Evolutionary conservation across 2,113 vertebrate species (phyloP), one percentile per base, ranked within the genome.

Genomic region (Phaethon lepturus): DNA sequence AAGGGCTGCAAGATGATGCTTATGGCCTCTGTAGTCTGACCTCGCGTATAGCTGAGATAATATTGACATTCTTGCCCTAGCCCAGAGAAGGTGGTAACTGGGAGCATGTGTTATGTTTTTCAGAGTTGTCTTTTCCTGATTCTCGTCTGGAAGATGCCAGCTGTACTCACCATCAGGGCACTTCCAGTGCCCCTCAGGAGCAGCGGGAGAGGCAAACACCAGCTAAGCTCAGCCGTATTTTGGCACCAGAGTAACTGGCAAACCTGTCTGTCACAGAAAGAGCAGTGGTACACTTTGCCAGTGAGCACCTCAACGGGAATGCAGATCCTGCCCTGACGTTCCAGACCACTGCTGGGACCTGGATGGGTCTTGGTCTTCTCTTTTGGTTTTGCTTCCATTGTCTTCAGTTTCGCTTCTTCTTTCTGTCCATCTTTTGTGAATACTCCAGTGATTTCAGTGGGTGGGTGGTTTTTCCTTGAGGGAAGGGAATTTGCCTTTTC

Each of bases 271-370:
- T 23, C 17, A 15, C 10, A 35, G 59, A 20, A 89, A 53, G n/a
- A 62, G 17, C 44, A 91, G 60, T 4, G 6, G 13, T 20, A 33
- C 17, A 16, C 9, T 73, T 66, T 53, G 28, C 10, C 31, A 72
- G 1, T 0, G 1, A 80, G 63, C 29, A 56, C 33, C 22, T 71
- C 0, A 1, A 19, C 23, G 28, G 24, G 12, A 45, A 29, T 13
- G 12, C 9, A 66, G 45, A 13, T 44, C 16, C 47, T 68, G 7
- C 8, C 13, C 17, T 60, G 31, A 26, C 29, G 19, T 40, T 86
- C 33, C 0, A 1, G 13, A 38, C 15, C 15, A 1, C 9, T 60
- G 8, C 26, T 59, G 31, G 19, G 11, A 59, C 7, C 24, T 3
- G 7, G 6, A 14, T 19, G 10, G 16, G 11, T 77, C 58, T 26